Evolutionary conservation across 2,888 invertebrate genomes (phyloP), one percentile per base, ranked within the genome.

Genomic region (Lochmaea crataegi): DNA sequence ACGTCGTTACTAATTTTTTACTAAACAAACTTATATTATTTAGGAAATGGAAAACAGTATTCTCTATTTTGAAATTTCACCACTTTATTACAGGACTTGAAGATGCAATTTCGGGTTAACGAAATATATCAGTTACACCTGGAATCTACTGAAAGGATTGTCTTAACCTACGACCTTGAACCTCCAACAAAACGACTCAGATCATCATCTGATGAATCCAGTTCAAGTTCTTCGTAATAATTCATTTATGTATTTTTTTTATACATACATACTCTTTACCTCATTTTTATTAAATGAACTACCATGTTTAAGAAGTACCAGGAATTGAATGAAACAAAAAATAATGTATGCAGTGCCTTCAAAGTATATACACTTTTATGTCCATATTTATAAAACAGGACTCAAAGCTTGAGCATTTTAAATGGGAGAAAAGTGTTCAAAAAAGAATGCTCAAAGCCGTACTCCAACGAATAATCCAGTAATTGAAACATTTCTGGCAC

Each of bases 31-130:
- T 22, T 22, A 22, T 22, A 26, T 42, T 11, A 18, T 41, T 6
- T 63, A 45, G 10, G 3, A 41, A 1, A 18, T 45, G 16, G n/a
- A n/a, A n/a, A n/a, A 18, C 32, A 51, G 12, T 10, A 14, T 38
- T 65, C 4, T n/a, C 0, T n/a, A 22, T n/a, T 18, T 14, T 18
- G 0, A 48, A 51, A 22, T 48, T 16, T 16, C n/a, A 45, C 56
- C 1, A 38, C 18, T 57, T 71, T 69, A 68, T 66, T 74, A 67
- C 64, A 78, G 78, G 78, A 78, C 68, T 53, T 68, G 12, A 45
- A 58, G 32, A 76, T 76, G 75, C 63, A 68, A 41, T 73, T 65
- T 58, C 65, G 66, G 26, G 72, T 78, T 18, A 69, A 78, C 2
- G 66, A 66, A 57, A 70, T 74, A 18, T 51, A 75, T 22, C 64